Base-by-base conservation (phyloP, 2,888 invertebrate species). In the Oconnorella tubifera region DNA sequence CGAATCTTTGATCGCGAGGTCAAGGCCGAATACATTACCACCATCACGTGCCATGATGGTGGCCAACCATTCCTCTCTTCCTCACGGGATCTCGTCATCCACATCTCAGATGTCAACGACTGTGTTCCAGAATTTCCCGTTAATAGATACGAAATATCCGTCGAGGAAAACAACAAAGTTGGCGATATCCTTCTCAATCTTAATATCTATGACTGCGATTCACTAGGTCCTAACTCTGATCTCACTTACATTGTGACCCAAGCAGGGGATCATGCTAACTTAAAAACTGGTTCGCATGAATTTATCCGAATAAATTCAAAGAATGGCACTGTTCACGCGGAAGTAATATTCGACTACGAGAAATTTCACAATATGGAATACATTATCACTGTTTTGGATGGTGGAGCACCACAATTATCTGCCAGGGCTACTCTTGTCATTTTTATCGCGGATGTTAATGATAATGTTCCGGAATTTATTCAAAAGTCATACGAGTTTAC, bases 351-450 rank as follows among this genome's bases (percentile, higher is more conserved):
- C 56, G 70, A 71, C 65, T 59, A 68, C 57, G 69, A 69, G 56
- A 29, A 56, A 28, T 6, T 59, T 14, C 33, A 57, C n/a, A 3
- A 23, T 48, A 49, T 65, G 55, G 67, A 72, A 33, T 77, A 78
- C 64, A 70, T 68, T 2, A 74, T 78, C 3, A 62, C 73, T 3
- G 78, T 75, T n/a, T 70, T 67, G 3, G 78, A 78, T 67, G 71
- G 74, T 40, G 77, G 77, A 0, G 67, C 64, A 3, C 76, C 77
- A 0, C 63, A 73, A 0, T 53, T 70, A 59, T 74, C 74, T 33
- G 70, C 73, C 33, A 73, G 74, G 3, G 74, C 73, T 6, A 70
- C 65, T 3, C 72, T 78, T 0, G 71, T 65, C 14, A 68, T 79
- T 10, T 66, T 68, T 53, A 72, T 79, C 3, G 63, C 71, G 10